phyloP scores from a whole-genome alignment of 64 coral and sea anemone genomes.

The Trachythela sp. region DNA sequence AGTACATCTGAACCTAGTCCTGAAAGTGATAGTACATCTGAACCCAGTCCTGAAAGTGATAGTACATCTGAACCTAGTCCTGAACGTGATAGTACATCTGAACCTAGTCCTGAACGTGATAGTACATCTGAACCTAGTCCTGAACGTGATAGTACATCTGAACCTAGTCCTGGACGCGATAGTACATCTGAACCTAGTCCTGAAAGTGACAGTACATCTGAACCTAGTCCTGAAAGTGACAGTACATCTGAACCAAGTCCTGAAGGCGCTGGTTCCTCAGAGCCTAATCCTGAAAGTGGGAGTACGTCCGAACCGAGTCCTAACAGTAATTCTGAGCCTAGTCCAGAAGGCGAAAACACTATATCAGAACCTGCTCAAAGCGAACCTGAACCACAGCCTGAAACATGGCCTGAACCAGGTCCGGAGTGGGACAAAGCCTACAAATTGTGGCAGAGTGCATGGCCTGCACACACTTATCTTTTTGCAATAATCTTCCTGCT shows the following conservation, averaged over 20 bases:
- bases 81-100: neutral
- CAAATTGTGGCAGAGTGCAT: slow-evolving; percentile 50
- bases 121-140: neutral
- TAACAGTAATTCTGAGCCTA: neutral
- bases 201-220: neutral
- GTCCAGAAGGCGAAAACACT: neutral
- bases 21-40: neutral
- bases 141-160: neutral
- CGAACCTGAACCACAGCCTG: slow-evolving; percentile 38
- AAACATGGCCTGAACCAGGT: slow-evolving; percentile 73
- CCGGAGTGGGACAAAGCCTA: slow-evolving; percentile 66
- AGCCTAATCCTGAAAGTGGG: neutral
- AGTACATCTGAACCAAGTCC: slow-evolving; percentile 8
- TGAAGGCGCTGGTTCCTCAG: neutral
- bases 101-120: neutral
- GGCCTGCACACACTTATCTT: slow-evolving; percentile 59
- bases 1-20: neutral
- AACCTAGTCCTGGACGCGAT: neutral
- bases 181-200: neutral
- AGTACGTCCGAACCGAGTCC: neutral
- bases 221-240: neutral
- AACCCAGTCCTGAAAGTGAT: neutral
- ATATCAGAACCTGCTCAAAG: neutral
- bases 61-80: neutral
- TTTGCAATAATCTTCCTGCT: slow-evolving; percentile 51